These are phyloP conservation scores for Lithosia quadra DNA, from an alignment of 2,888 invertebrate species.

Conservation along the genomic window DNA sequence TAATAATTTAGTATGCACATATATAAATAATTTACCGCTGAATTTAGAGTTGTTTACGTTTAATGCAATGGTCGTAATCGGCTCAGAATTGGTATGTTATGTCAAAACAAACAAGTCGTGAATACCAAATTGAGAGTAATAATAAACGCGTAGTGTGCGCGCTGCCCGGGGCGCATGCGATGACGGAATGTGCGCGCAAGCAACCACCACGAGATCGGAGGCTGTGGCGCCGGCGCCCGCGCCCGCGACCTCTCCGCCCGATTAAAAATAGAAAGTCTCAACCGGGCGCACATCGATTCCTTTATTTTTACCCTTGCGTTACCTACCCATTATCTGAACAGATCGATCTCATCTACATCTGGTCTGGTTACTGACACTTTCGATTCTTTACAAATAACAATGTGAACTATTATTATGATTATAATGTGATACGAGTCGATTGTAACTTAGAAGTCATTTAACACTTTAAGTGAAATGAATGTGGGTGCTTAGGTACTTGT, in stretches of 20 bases:
- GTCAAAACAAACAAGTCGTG: slow-evolving; percentile 64
- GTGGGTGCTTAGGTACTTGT: not conserved
- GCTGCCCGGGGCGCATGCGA: slow-evolving; percentile 79
- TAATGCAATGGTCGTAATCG: slow-evolving; percentile 29
- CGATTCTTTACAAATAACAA: slow-evolving; percentile 54
- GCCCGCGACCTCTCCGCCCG: slow-evolving; percentile 79
- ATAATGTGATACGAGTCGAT: slow-evolving; percentile 22
- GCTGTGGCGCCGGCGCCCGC: slow-evolving; percentile 78
- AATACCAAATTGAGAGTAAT: slow-evolving; percentile 52
- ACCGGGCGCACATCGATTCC: slow-evolving; percentile 75
- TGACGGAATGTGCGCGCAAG: slow-evolving; percentile 80
- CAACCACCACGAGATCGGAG: slow-evolving; percentile 75
- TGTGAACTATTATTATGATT: slow-evolving; percentile 38
- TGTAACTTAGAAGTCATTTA: slow-evolving; percentile 25
- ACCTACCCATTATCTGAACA: slow-evolving; percentile 73
- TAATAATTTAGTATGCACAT: slow-evolving; percentile 40
- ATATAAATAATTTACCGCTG: slow-evolving; percentile 29
- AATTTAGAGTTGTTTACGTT: slow-evolving; percentile 35
- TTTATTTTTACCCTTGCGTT: slow-evolving; percentile 81
- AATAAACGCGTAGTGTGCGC: slow-evolving; percentile 68
- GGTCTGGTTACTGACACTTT: slow-evolving; percentile 70
- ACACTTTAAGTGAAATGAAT: not conserved
- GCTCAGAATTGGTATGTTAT: slow-evolving; percentile 32
- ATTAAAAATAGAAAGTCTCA: slow-evolving; percentile 86
- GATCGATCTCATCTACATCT: slow-evolving; percentile 69